Conservation (phyloP, 2,113 vertebrate species). For the Myiozetetes cayanensis region DNA sequence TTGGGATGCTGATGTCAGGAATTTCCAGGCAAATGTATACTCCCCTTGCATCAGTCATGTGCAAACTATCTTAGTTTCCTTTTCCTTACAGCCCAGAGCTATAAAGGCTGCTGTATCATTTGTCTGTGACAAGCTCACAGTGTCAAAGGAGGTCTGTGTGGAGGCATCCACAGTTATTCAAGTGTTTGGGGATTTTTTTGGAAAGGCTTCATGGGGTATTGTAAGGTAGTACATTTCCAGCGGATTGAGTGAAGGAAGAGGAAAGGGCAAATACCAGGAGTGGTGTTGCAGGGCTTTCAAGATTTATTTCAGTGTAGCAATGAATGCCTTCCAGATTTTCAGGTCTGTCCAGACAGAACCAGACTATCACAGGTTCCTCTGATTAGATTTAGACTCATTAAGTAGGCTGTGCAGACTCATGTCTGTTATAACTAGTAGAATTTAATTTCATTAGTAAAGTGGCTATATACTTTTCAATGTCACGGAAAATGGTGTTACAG, state of each 20-base stretch:
- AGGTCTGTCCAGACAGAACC: background rate
- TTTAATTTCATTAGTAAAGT: conserved; percentile 35
- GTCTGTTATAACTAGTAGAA: conserved; percentile 1
- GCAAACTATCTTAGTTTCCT: background rate
- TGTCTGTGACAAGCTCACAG: background rate
- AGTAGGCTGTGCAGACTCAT: background rate
- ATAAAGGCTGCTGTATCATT: background rate
- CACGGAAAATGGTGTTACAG: background rate
- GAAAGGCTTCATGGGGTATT: background rate
- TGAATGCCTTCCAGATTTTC: background rate
- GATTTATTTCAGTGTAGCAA: background rate
- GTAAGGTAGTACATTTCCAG: background rate
- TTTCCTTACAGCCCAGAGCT: background rate
- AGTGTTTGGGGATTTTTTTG: background rate
- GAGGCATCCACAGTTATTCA: background rate
- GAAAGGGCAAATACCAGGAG: background rate
- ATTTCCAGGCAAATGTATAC: background rate
- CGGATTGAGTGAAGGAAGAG: background rate
- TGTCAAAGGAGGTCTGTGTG: background rate
- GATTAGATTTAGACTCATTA: conserved; percentile 43
- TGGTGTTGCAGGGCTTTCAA: background rate
- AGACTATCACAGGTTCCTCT: conserved; percentile 6
- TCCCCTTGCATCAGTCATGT: background rate
- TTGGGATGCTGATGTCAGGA: background rate
- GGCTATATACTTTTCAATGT: conserved; percentile 19